Evolutionary conservation across 2,888 invertebrate species (phyloP).

Genomic region (Deilephila elpenor): DNA sequence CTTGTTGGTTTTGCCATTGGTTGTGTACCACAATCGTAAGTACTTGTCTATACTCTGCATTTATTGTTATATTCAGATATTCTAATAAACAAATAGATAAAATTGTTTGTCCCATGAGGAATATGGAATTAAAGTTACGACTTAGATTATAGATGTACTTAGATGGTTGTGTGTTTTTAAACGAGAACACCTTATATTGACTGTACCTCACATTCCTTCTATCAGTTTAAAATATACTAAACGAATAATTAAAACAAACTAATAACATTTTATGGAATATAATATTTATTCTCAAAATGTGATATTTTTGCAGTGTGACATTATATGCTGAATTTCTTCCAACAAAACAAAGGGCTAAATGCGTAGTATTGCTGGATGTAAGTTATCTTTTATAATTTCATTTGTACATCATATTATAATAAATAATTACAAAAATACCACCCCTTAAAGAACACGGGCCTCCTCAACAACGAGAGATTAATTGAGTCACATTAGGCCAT

Average conservation of each 20-base stretch:
- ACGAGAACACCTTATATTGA: no score
- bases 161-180: no score
- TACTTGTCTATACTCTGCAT: constrained; percentile 45
- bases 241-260: neutral
- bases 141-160: no score
- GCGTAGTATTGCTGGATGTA: constrained; percentile 97
- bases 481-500: no score
- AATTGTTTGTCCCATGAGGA: no score
- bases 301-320: constrained; percentile 89
- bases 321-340: constrained; percentile 98
- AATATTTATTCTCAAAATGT: neutral
- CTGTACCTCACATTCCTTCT: no score
- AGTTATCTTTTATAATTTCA: constrained; percentile 68
- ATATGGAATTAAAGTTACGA: no score
- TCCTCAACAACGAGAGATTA: no score
- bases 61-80: neutral
- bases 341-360: constrained; percentile 96
- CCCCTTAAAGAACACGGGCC: no score
- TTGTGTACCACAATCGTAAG: constrained; percentile 98
- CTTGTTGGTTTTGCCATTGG: constrained; percentile 98
- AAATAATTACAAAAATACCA: no score
- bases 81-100: no score
- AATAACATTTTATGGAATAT: neutral
- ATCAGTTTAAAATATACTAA: neutral
- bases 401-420: constrained; percentile 18